Evolutionary conservation across 2,113 vertebrate genomes (phyloP), one percentile per base, ranked within the genome.

Genomic region (Naja naja): DNA sequence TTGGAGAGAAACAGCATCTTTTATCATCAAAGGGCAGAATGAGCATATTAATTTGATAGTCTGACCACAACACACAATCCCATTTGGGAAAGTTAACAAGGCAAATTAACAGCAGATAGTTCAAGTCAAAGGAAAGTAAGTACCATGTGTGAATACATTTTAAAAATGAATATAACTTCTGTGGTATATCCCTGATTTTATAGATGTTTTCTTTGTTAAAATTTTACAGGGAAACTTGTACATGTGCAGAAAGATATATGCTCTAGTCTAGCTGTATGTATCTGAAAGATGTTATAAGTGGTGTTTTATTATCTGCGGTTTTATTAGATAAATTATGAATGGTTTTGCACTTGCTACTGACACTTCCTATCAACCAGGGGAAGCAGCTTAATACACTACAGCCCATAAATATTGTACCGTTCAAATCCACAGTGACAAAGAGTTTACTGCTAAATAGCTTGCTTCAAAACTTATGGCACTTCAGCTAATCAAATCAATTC

Each of bases 401-500:
- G 0, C 45, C 2, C 39, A 60, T 90, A 94, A 96, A 95, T 53
- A 90, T 5, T 30, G 16, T 87, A 5, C 0, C 55, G 3, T 60
- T 96, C 58, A 54, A 94, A 22, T 52, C 92, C 90, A 89, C 87
- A 96, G 60, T 93, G 69, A 20, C 25, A 95, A 93, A 91, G 43
- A 91, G 47, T 1, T 7, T 94, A 92, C 55, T 93, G 91, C 93
- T 94, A 96, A 94, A 69, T 87, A 74, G 45, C 89, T 20, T 81
- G 22, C 10, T 93, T 95, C 52, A 85, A 43, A 94, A 55, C 0
- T 43, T 55, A 49, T 16, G 34, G 85, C 94, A 94, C 86, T 93
- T 91, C 93, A 91, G 11, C 8, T 94, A 92, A 92, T 69, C 47
- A 92, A 95, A 94, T 95, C 93, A 96, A 91, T 95, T 91, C 95